These are phyloP conservation scores for Callorhinus ursinus DNA, from an alignment of 2,113 vertebrate species.

Conservation along the genomic window DNA sequence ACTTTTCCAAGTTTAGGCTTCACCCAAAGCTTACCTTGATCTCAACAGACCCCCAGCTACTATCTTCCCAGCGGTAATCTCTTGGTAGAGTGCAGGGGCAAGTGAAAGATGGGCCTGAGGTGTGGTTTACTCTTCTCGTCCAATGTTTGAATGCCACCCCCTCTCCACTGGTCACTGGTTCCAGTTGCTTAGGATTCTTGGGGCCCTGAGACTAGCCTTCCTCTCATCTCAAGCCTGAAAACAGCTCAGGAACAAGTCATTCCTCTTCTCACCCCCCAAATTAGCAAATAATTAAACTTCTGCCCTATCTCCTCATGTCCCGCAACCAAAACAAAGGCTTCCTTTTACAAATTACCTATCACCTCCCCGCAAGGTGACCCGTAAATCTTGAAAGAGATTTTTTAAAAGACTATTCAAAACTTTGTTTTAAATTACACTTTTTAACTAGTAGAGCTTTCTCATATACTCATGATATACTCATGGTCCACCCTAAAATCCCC, in stretches of 20 bases:
- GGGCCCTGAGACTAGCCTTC: not conserved
- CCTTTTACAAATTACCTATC: not conserved
- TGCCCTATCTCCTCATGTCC: not conserved
- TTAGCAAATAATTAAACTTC: not conserved
- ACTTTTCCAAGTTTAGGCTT: not conserved
- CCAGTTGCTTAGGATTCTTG: not conserved
- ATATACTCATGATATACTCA: not conserved
- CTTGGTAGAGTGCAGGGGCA: not conserved
- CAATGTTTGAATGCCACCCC: not conserved
- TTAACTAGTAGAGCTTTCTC: not conserved
- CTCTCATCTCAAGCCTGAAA: not conserved
- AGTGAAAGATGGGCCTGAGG: not conserved
- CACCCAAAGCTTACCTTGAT: not conserved
- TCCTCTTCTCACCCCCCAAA: not conserved
- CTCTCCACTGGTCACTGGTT: not conserved
- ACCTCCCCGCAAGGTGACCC: not conserved
- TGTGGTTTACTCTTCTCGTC: not conserved
- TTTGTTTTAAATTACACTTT: not conserved
- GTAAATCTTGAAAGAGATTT: not conserved
- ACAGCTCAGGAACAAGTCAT: not conserved
- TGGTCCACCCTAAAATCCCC: not conserved
- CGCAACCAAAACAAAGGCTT: not conserved
- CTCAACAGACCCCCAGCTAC: not conserved
- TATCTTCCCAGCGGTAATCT: not conserved
- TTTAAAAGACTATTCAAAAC: not conserved